phyloP scores from a whole-genome alignment of 2,113 vertebrate species.

The Entomyzon cyanotis region DNA sequence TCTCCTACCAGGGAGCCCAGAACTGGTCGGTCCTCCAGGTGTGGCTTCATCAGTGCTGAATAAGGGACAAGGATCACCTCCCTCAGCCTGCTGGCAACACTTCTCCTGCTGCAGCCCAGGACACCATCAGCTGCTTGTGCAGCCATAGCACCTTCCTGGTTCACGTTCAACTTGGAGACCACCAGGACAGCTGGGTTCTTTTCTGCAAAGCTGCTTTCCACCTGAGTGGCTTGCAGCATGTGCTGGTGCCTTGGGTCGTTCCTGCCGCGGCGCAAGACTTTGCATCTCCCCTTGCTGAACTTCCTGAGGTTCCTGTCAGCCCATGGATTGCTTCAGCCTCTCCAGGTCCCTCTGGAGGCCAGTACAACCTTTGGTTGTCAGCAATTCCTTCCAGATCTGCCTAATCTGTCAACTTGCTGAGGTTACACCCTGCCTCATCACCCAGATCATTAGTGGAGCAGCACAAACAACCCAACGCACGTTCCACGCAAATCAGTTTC shows the following conservation, averaged over 20 bases:
- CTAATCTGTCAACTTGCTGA: neutral
- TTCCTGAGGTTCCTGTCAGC: neutral
- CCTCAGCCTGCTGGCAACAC: neutral
- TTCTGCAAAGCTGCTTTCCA: neutral
- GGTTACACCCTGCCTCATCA: neutral
- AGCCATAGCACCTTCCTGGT: neutral
- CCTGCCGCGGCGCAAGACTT: neutral
- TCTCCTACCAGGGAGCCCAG: neutral
- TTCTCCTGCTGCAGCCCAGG: neutral
- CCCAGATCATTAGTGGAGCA: rapidly evolving
- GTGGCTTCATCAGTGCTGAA: neutral
- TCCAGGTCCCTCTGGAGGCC: neutral
- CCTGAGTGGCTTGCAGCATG: neutral
- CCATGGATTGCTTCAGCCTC: neutral
- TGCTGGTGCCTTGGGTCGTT: neutral
- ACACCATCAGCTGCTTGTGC: neutral
- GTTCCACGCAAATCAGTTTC: neutral
- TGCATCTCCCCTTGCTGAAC: neutral
- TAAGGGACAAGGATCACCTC: neutral
- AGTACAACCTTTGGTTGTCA: neutral
- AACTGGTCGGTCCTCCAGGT: neutral
- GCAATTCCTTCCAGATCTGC: neutral
- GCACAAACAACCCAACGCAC: neutral
- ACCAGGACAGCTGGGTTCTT: neutral
- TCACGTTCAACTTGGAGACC: neutral